phyloP scores from a whole-genome alignment of 2,113 vertebrate genomes.

The Promerops cafer region DNA sequence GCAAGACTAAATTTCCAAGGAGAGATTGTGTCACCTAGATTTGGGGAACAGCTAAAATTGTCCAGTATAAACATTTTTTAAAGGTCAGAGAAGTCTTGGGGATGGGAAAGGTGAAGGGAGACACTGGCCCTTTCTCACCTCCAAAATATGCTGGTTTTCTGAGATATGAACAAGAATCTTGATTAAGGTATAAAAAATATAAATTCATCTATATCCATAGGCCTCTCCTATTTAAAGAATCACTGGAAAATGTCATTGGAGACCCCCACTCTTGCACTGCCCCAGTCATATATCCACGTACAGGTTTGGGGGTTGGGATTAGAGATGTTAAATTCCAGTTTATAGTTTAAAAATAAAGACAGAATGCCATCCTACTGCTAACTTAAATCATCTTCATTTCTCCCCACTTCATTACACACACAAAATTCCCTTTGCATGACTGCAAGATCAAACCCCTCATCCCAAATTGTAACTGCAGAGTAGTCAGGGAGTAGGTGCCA shows the following conservation, averaged over 20 bases:
- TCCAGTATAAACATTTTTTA: neutral
- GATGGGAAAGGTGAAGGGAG: neutral
- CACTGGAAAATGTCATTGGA: neutral
- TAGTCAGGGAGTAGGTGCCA: neutral
- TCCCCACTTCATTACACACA: neutral
- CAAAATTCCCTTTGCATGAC: neutral
- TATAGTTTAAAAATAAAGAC: neutral
- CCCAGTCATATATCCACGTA: neutral
- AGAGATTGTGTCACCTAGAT: fast-evolving
- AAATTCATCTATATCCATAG: neutral
- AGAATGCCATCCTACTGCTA: neutral
- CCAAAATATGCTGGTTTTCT: neutral
- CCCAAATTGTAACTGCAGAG: slow-evolving; percentile 12
- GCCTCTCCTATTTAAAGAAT: neutral
- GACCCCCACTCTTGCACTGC: neutral
- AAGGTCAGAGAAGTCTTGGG: neutral
- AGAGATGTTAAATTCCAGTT: neutral
- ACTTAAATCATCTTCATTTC: neutral
- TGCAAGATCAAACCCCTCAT: neutral
- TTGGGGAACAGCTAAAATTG: neutral
- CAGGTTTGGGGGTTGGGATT: neutral
- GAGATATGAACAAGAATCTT: neutral
- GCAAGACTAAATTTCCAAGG: neutral
- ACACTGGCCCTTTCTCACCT: neutral
- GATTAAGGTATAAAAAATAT: neutral